Conservation (phyloP, 2,888 invertebrate species). For the Melolontha melolontha region DNA sequence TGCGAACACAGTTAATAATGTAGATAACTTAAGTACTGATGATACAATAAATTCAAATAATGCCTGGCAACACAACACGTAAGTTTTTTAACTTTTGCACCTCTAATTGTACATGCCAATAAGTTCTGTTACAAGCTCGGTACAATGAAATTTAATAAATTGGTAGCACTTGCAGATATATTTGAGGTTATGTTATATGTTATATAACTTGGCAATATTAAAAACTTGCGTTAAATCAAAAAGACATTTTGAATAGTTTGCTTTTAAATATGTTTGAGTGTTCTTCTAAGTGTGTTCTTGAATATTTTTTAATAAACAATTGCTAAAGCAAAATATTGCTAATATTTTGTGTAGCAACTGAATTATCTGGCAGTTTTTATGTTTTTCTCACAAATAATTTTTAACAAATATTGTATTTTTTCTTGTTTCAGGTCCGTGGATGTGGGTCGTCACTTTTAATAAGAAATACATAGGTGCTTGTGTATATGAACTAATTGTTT, state of each 20-base stretch:
- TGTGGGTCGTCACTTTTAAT: slow-evolving; percentile 61
- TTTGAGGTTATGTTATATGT: too few relatives aligned
- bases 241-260: too few relatives aligned
- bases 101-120: background rate
- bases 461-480: slow-evolving; percentile 55
- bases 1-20: slow-evolving; percentile 63
- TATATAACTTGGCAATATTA: too few relatives aligned
- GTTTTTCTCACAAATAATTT: too few relatives aligned
- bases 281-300: too few relatives aligned
- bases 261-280: too few relatives aligned
- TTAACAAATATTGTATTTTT: slow-evolving; percentile 11
- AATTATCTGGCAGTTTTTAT: too few relatives aligned
- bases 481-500: slow-evolving; percentile 46
- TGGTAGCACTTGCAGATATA: too few relatives aligned
- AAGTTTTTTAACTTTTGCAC: slow-evolving; percentile 51
- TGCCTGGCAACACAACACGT: slow-evolving; percentile 62
- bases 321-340: too few relatives aligned
- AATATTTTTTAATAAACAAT: too few relatives aligned
- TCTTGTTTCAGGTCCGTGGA: slow-evolving; percentile 64
- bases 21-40: slow-evolving; percentile 61
- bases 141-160: background rate
- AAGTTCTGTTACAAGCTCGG: background rate
- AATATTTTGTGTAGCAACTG: too few relatives aligned
- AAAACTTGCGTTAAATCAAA: too few relatives aligned
- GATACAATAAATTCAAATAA: slow-evolving; percentile 65